These are phyloP conservation scores for Eurytemora carolleeae DNA, from an alignment of 1,140 invertebrate genomes.

Conservation along the genomic window DNA sequence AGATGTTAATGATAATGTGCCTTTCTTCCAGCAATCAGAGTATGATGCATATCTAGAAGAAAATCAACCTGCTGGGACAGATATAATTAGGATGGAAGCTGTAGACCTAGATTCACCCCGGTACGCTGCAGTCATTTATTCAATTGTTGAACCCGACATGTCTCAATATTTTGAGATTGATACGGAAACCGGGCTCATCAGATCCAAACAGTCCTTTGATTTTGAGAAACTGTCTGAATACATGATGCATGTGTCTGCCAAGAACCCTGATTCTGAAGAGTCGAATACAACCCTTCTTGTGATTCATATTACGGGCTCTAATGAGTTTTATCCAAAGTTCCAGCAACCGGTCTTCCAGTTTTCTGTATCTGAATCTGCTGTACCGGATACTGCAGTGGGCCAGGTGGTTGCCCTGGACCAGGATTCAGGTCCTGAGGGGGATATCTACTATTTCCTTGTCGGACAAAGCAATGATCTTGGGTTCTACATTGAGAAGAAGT, in stretches of 20 bases:
- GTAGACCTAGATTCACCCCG: constrained; percentile 73
- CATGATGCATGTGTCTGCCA: constrained; percentile 54
- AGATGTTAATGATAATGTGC: constrained; percentile 76
- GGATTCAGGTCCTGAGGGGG: constrained; percentile 73
- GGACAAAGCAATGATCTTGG: constrained; percentile 79
- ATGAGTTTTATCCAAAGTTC: constrained; percentile 82
- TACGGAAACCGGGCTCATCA: constrained; percentile 48
- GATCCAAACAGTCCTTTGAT: constrained; percentile 56
- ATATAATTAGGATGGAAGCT: constrained; percentile 53
- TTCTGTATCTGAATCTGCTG: constrained; percentile 75
- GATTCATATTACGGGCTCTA: constrained; percentile 64
- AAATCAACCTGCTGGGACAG: constrained; percentile 50
- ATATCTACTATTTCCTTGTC: constrained; percentile 74
- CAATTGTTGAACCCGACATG: constrained; percentile 49
- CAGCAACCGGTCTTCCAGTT: constrained; percentile 76
- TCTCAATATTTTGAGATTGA: constrained; percentile 57
- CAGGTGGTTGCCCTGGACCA: constrained; percentile 69
- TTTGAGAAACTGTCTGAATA: constrained; percentile 65
- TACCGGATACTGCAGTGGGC: constrained; percentile 64
- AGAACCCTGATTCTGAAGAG: constrained; percentile 65
- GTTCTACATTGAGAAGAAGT: constrained; percentile 62
- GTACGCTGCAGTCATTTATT: constrained; percentile 70
- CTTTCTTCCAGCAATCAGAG: constrained; percentile 47
- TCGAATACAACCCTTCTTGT: constrained; percentile 45
- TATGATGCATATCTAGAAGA: constrained; percentile 63